Percentiles rank a stretch among this genome's conserved stretches.
Evolutionary conservation across 2,113 vertebrate genomes (phyloP).

Genomic region (Malaclemys terrapin): DNA sequence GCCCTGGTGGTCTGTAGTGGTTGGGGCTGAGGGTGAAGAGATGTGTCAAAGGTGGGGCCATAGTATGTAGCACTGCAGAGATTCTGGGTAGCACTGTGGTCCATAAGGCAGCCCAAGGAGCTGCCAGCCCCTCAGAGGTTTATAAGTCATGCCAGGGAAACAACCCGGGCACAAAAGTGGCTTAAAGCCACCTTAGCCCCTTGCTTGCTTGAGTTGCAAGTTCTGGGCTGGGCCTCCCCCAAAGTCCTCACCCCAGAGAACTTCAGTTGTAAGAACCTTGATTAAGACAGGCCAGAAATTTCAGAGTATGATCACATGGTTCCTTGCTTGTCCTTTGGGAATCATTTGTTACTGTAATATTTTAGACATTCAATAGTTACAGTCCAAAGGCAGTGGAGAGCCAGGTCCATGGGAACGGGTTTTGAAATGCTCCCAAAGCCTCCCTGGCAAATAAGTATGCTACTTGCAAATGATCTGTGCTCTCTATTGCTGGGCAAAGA

Average conservation of each 20-base stretch:
- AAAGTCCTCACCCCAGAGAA: background rate
- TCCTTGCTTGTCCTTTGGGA: background rate
- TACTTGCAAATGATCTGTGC: background rate
- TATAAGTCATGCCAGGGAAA: background rate
- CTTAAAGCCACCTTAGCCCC: background rate
- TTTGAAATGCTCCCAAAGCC: background rate
- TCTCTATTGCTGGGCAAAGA: background rate
- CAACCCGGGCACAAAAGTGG: background rate
- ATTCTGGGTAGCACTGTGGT: background rate
- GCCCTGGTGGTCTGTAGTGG: background rate
- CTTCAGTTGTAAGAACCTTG: background rate
- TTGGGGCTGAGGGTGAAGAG: background rate
- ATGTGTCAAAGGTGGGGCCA: background rate
- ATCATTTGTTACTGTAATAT: background rate
- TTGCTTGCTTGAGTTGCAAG: background rate
- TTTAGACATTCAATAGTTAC: background rate
- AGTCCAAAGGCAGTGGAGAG: background rate
- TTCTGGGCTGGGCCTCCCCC: background rate
- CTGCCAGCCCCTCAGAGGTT: background rate
- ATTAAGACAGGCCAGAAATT: background rate
- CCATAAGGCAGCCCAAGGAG: background rate
- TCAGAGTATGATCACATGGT: background rate
- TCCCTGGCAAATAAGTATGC: background rate
- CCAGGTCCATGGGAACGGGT: fast-evolving
- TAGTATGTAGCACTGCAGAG: background rate